Base-by-base conservation (phyloP, 1,140 invertebrate genomes). In the Limonius californicus region DNA sequence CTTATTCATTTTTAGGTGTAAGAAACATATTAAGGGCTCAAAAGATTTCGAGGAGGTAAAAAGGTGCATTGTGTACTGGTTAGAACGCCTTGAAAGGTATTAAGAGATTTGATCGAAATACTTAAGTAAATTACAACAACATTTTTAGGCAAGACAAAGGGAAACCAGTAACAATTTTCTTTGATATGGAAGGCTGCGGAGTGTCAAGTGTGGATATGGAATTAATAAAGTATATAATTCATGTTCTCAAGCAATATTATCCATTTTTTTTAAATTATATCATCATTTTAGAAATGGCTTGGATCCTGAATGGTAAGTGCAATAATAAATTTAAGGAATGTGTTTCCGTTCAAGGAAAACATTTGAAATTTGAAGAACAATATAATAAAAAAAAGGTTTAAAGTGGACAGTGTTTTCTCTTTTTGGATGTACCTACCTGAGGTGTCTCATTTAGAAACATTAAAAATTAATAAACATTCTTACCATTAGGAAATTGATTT, bases 261-360 rank as follows among this genome's bases (percentile, higher is more conserved):
- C 95, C 95, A 8, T 89, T 87, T 78, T 87, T 91, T 75, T 77
- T 94, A 61, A 97, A 94, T 74, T 94, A 94, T 72, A 93, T 98
- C 62, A 80, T 97, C 39, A 89, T 97, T 56, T 94, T 85, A 78
- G 93, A 98, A 76, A 92, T 98, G 90, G 91, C 94, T 2, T 98
- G 95, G 94, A 85, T 97, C 7, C 80, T 97, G 57, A 95, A 90
- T 76, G 88, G 89, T 91, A 81, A 74, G 39, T 14, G n/a, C n/a
- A n/a, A n/a, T n/a, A n/a, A n/a, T n/a, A n/a, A n/a, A n/a, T n/a
- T n/a, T n/a, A n/a, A n/a, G n/a, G n/a, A n/a, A n/a, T n/a, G n/a
- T n/a, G n/a, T n/a, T n/a, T n/a, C n/a, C n/a, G n/a, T n/a, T n/a
- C n/a, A n/a, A n/a, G n/a, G n/a, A n/a, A n/a, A n/a, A n/a, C n/a